Evolutionary conservation across 30 jellyfish, hydroid and myxozoan species (phyloP), one percentile per base, ranked within the genome.

Genomic region (Hydractinia symbiolongicarpus): DNA sequence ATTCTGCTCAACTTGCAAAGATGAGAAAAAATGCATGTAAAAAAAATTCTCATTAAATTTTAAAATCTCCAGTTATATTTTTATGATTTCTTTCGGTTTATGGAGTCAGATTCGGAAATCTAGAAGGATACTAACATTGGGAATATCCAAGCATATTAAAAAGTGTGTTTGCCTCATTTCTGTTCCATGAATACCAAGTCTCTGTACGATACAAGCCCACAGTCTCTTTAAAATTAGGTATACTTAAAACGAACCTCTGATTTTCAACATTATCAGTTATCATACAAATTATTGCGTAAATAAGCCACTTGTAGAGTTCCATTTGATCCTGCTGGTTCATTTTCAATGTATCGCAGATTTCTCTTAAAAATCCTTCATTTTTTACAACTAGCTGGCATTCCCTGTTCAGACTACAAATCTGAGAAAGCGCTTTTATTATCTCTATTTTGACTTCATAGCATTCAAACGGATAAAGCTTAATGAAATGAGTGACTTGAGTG

Each of bases 351-450:
- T 55, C 83, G 0, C 52, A 17, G 78, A 75, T 75, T 7, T 14
- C 77, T 8, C 20, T 55, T 53, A 75, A 77, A 54, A 75, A 75
- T 21, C 83, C 83, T 20, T 75, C 83, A 55, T 44, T 75, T 75
- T 77, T 75, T 80, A 75, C 17, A 17, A 50, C 15, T 49, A 4
- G 19, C 76, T 75, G 83, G 30, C 49, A 17, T 17, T 19, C 19
- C 54, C 54, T 55, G 83, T 54, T 75, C 51, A 54, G 77, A 7
- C 19, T 5, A 54, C 83, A 75, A 17, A 75, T 30, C 54, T 50
- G 77, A 9, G 83, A 53, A 30, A 75, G 74, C 40, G 83, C 17
- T 75, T 75, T 75, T 20, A 75, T 50, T 49, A 75, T 20, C 50
- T 75, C 83, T 6, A 75, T 75, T 16, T 54, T 51, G 77, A 75